Base-by-base conservation (phyloP, 1,140 invertebrate species). In the Prorops nasuta region DNA sequence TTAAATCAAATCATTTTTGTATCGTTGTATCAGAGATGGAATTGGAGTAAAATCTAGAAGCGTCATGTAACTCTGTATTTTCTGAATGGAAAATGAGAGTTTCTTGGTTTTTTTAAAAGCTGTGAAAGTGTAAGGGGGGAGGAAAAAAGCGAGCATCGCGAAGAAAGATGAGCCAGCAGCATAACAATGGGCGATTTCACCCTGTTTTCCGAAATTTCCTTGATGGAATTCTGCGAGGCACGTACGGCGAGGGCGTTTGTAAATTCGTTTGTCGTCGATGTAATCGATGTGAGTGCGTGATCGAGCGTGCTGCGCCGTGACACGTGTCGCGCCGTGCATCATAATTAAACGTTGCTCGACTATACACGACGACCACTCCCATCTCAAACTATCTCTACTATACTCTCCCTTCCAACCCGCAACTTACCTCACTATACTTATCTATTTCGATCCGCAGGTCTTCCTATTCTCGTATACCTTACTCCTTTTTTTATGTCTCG, bases 231-330 rank as follows among this genome's bases (percentile, higher is more conserved):
- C 56, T 37, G 34, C 38, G 41, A 39, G 40, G 24, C 60, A 62
- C 60, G 60, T 62, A 56, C 44, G 31, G 49, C 16, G 20, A 28
- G 52, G 48, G 44, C 49, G 49, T 54, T 64, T 61, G 61, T 65
- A 63, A 50, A 65, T 65, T 64, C 57, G 52, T 56, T 54, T 58
- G 61, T 67, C 55, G 63, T 64, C 58, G 60, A 62, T 66, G 60
- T 68, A 68, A 68, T 68, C 63, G 58, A 67, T 61, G 56, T 53
- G 50, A 60, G 51, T 60, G 58, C 66, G 63, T 66, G 63, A 68
- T 63, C 49, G 49, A 44, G 22, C 49, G 54, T 41, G 48, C 54
- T 51, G 44, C 50, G 49, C 47, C 34, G 49, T 60, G 59, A 61
- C 59, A 60, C 58, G 58, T 48, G 50, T 57, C 54, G 51, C 39